A percentile compares a stretch with the other conserved stretches of the same genome.
These are phyloP conservation scores for Mustelus asterias DNA, from an alignment of 2,113 vertebrate species.

Conservation along the genomic window DNA sequence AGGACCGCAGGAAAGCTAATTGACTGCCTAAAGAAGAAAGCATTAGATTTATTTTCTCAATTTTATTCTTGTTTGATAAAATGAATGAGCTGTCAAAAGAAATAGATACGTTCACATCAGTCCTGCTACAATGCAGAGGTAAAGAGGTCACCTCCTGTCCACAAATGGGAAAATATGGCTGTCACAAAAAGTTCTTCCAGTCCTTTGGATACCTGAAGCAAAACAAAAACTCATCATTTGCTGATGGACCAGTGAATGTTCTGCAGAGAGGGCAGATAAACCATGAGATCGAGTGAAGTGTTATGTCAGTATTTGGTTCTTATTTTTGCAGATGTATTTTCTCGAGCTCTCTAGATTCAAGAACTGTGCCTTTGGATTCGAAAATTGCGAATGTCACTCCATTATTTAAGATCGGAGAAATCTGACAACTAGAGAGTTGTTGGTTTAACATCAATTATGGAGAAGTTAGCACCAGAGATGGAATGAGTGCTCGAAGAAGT, in stretches of 20 bases:
- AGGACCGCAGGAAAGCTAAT: not conserved
- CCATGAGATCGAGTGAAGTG: not conserved
- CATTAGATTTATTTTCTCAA: not conserved
- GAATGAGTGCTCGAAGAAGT: not conserved
- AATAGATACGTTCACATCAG: not conserved
- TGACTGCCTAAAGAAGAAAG: conserved; percentile 2
- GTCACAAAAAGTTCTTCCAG: not conserved
- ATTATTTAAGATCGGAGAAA: not conserved
- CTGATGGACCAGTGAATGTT: not conserved
- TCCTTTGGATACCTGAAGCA: not conserved
- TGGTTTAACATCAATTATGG: not conserved
- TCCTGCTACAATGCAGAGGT: not conserved
- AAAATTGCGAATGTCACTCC: not conserved
- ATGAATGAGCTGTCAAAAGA: conserved; percentile 15
- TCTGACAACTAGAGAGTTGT: not conserved
- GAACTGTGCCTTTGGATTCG: not conserved
- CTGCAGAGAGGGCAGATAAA: not conserved
- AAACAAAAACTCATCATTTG: not conserved
- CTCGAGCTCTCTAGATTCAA: not conserved
- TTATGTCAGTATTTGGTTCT: not conserved
- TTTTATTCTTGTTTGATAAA: conserved; percentile 10
- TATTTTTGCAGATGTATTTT: conserved; percentile 25
- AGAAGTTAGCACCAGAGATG: not conserved
- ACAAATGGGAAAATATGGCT: conserved; percentile 7
- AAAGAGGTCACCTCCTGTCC: not conserved